Base-by-base conservation (phyloP, 1,140 invertebrate genomes). In the Plectrocnemia conspersa region DNA sequence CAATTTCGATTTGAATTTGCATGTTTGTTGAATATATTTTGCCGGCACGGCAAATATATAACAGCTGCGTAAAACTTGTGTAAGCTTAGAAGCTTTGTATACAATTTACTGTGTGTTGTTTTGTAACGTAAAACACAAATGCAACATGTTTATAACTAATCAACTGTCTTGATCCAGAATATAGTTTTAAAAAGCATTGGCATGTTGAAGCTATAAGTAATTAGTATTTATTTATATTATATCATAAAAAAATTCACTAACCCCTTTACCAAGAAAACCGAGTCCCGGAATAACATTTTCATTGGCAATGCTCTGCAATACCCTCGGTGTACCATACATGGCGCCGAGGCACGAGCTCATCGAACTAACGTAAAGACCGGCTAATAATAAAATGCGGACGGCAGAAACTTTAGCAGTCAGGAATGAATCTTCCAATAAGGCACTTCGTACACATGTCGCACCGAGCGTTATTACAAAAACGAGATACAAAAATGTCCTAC, bases 241-340 rank as follows among this genome's bases (percentile, higher is more conserved):
- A 18, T 2, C 24, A 40, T 16, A 38, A 22, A 42, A 4, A n/a
- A 52, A 41, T n/a, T 35, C 55, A 81, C 81, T 82, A 77, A 96
- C 93, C 55, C 93, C 93, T 77, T 84, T 85, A 59, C 88, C 89
- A 45, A 98, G 79, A 52, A 85, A 78, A 64, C 84, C 84, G 48
- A 96, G 84, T 63, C 88, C 82, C 13, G 94, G 93, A 63, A 98
- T 91, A 11, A 95, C 91, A 77, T 91, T 96, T 75, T 97, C 93
- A 68, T 91, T 88, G 29, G 93, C 92, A 63, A 97, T 96, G 49
- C 89, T 93, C 70, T 97, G 94, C 10, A 97, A 74, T 18, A 98
- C 93, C 54, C 93, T 77, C 1, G 94, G 93, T 21, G 93, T 95
- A 13, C 93, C 93, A 68, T 97, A 96, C 80, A 97, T 88, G 40